Evolutionary conservation across 1,140 invertebrate species (phyloP).

Genomic region (Drosophila sproati): DNA sequence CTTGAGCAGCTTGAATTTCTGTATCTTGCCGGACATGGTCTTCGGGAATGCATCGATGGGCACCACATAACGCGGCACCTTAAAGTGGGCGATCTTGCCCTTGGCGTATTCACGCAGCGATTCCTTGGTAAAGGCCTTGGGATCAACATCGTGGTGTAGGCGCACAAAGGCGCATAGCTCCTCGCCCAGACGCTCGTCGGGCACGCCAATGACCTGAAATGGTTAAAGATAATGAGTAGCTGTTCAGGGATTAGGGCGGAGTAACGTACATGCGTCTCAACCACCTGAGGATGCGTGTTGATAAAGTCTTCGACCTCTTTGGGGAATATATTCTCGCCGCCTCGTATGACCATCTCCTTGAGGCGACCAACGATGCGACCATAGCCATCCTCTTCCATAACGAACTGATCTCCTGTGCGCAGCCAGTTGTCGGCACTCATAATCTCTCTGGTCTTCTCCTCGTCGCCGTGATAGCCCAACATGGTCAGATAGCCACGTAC

Average conservation of each 20-base stretch:
- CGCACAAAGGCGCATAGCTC: conserved; percentile 91
- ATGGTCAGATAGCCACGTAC: conserved; percentile 93
- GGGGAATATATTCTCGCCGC: conserved; percentile 96
- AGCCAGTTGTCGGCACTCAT: conserved; percentile 92
- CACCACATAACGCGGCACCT: conserved; percentile 91
- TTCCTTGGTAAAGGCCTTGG: conserved; percentile 85
- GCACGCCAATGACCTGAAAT: conserved; percentile 88
- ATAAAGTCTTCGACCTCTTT: conserved; percentile 94
- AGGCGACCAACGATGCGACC: conserved; percentile 92
- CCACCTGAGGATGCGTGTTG: conserved; percentile 90
- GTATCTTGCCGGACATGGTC: conserved; percentile 93
- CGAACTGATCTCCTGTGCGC: conserved; percentile 94
- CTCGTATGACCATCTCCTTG: conserved; percentile 96
- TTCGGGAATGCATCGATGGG: conserved; percentile 91
- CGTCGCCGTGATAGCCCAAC: conserved; percentile 94
- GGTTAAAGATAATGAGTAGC: neutral
- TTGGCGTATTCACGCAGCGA: conserved; percentile 89
- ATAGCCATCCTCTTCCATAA: conserved; percentile 91
- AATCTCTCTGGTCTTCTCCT: conserved; percentile 91
- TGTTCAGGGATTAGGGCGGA: neutral
- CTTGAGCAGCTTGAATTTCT: conserved; percentile 89
- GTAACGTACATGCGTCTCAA: conserved; percentile 89
- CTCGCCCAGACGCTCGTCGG: conserved; percentile 92
- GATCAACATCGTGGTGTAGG: conserved; percentile 85
- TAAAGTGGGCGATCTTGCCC: conserved; percentile 92